Percentiles rank a stretch among this genome's conserved stretches.
phyloP scores from a whole-genome alignment of 1,140 invertebrate species.

The Drosophila setifemur region DNA sequence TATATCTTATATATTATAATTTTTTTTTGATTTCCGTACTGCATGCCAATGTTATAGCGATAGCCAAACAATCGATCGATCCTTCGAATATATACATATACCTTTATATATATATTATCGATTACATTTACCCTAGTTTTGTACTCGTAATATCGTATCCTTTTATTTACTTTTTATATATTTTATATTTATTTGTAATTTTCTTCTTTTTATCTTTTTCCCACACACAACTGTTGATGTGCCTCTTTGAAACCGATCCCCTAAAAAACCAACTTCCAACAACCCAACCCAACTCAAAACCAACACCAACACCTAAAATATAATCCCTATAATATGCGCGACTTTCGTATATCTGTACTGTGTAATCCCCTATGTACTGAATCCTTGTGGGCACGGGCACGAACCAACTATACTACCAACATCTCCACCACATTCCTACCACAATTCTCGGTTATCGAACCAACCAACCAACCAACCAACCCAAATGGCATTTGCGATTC shows the following conservation, averaged over 20 bases:
- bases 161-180: conserved; percentile 11
- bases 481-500: background rate
- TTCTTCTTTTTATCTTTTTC: conserved; percentile 37
- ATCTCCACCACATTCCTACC: conserved; percentile 2
- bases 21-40: conserved; percentile 19
- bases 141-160: background rate
- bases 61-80: conserved; percentile 4
- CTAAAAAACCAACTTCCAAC: background rate
- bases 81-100: background rate
- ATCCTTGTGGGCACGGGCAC: conserved; percentile 25
- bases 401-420: conserved; percentile 5
- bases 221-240: conserved; percentile 3
- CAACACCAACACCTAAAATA: no score
- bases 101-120: background rate
- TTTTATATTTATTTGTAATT: conserved; percentile 51
- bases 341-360: background rate
- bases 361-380: conserved; percentile 13
- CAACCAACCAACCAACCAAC: background rate
- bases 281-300: no score
- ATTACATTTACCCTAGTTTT: conserved; percentile 1
- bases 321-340: no score
- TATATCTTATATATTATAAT: no score
- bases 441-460: conserved; percentile 9
- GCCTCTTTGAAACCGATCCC: no score
- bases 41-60: conserved; percentile 29